Percentiles rank a stretch among this genome's conserved stretches.
Conservation (phyloP, 2,888 invertebrate species). For the Rhabditoides inermis region DNA sequence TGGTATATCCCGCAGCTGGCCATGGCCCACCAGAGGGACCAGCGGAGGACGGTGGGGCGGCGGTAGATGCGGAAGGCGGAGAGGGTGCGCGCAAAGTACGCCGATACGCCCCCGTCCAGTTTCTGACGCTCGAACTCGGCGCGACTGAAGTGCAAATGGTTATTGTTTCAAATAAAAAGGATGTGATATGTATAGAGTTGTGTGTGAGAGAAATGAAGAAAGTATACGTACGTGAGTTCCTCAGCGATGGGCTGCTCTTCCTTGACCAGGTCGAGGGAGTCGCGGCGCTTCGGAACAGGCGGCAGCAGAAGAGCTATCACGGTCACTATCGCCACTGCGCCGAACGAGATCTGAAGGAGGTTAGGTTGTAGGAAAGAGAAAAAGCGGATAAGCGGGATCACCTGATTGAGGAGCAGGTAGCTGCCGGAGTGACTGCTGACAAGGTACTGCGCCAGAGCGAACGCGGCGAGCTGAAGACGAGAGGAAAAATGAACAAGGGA, state of each 20-base stretch:
- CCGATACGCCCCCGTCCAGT: slow-evolving; percentile 6
- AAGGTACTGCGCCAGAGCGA: slow-evolving; percentile 64
- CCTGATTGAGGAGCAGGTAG: slow-evolving; percentile 71
- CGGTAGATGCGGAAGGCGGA: slow-evolving; percentile 8
- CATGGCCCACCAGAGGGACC: slow-evolving; percentile 73
- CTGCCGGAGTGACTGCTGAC: slow-evolving; percentile 64
- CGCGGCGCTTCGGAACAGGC: slow-evolving; percentile 5
- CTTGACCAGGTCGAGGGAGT: too few relatives aligned
- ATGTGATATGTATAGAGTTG: too few relatives aligned
- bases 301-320: slow-evolving; percentile 22
- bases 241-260: too few relatives aligned
- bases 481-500: too few relatives aligned
- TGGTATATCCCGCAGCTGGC: slow-evolving; percentile 67
- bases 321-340: slow-evolving; percentile 18
- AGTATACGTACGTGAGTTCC: too few relatives aligned
- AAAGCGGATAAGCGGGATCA: slow-evolving; percentile 69
- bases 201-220: too few relatives aligned
- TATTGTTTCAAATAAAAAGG: too few relatives aligned
- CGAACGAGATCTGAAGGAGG: slow-evolving; percentile 21
- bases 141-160: slow-evolving; percentile 6
- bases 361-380: not conserved
- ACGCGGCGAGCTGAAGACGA: slow-evolving; percentile 55
- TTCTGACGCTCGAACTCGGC: slow-evolving; percentile 12
- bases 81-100: slow-evolving; percentile 9
- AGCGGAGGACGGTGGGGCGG: slow-evolving; percentile 58